Base-by-base conservation (phyloP, 2,797 vertebrate genomes). In the Botia kubotai region DNA sequence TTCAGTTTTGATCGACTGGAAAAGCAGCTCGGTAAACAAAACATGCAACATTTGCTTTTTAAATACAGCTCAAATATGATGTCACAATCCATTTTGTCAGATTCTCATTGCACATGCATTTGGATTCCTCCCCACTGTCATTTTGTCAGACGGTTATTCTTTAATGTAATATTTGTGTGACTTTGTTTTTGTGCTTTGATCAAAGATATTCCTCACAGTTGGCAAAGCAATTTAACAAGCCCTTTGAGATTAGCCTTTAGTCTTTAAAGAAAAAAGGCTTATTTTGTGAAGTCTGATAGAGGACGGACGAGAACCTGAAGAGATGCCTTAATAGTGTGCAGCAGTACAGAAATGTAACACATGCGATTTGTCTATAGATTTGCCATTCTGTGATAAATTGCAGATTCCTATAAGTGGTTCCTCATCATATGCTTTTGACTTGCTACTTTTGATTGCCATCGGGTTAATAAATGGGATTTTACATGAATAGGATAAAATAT, bases 151-250 rank as follows among this genome's bases (percentile, higher is more conserved):
- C 66, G 33, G 11, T 70, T 78, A 21, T 70, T 50, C 53, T 70
- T 62, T 78, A 53, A 78, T 65, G 55, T 52, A 36, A 63, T 79
- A 52, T 79, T 71, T 78, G 19, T 70, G 39, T 70, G 39, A 50
- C 67, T 78, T 46, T 48, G 46, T 33, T 77, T 66, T 60, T 53
- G 53, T 62, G 53, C 77, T 85, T 83, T 81, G 84, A 83, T 85
- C 81, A 66, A 50, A 46, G 16, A 74, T 11, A 46, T 43, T 74
- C 74, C 69, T 52, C 14, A 71, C 60, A 82, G 69, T 72, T 68
- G 63, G 39, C 70, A 78, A 82, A 70, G 63, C 76, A 67, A 53
- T 70, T 71, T 62, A 75, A 39, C 19, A 53, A 53, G 46, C 69
- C 23, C 65, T 69, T 69, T 26, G 69, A 53, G 48, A 75, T 79